Percentiles rank a stretch among this genome's conserved stretches.
phyloP scores from a whole-genome alignment of 2,888 invertebrate species.

The Chydorus sphaericus region DNA sequence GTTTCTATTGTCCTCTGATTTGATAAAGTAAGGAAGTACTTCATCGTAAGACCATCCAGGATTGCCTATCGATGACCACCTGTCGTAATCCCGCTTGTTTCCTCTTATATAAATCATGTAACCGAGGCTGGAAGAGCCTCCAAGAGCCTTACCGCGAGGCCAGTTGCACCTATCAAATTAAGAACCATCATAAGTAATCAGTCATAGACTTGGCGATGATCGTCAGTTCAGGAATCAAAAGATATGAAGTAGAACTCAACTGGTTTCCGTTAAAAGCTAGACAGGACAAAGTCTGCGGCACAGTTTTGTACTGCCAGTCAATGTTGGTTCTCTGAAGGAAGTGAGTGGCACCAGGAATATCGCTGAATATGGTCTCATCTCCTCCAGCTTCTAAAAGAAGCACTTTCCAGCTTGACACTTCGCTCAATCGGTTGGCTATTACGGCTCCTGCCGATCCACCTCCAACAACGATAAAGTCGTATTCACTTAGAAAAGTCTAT shows the following conservation, averaged over 20 bases:
- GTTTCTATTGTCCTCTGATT: constrained; percentile 74
- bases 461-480: constrained; percentile 67
- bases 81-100: constrained; percentile 69
- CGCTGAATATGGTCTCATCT: constrained; percentile 54
- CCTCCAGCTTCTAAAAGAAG: constrained; percentile 63
- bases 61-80: constrained; percentile 70
- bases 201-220: no score
- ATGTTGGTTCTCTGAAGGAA: constrained; percentile 52
- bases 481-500: constrained; percentile 25
- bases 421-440: constrained; percentile 58
- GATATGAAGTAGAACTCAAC: background rate
- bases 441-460: constrained; percentile 77
- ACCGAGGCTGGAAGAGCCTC: constrained; percentile 79
- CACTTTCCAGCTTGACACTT: constrained; percentile 43
- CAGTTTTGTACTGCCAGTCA: constrained; percentile 70
- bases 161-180: constrained; percentile 22
- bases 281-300: constrained; percentile 39
- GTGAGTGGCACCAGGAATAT: constrained; percentile 55
- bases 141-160: constrained; percentile 56
- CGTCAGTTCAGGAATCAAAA: background rate
- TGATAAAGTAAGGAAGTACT: constrained; percentile 53
- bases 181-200: no score
- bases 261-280: constrained; percentile 8
- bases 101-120: constrained; percentile 86
- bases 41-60: constrained; percentile 72